phyloP scores from a whole-genome alignment of 2,888 invertebrate genomes.

The Parnassius apollo region DNA sequence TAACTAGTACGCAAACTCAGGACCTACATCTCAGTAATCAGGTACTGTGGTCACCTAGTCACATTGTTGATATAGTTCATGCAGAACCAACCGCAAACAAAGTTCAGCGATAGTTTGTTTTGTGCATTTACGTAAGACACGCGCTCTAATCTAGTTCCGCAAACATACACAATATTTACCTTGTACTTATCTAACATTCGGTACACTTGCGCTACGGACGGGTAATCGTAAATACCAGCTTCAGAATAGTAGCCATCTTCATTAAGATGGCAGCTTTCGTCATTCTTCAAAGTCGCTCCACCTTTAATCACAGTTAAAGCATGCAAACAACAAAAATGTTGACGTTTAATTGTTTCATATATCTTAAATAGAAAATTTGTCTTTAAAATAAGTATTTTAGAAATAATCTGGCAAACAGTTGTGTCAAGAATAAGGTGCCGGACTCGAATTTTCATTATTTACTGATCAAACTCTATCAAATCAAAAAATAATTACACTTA shows the following conservation, averaged over 20 bases:
- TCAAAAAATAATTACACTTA: too few species aligned
- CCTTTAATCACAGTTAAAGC: slow-evolving; percentile 60
- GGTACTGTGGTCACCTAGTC: too few species aligned
- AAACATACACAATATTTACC: slow-evolving; percentile 51
- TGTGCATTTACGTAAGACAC: slow-evolving; percentile 31
- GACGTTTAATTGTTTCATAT: too few species aligned
- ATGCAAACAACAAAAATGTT: neutral
- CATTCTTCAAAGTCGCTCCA: slow-evolving; percentile 84
- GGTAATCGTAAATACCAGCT: slow-evolving; percentile 87
- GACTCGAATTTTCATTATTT: too few species aligned
- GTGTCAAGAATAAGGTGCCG: too few species aligned
- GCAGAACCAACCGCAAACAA: neutral
- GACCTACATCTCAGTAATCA: too few species aligned
- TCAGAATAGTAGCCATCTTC: slow-evolving; percentile 83
- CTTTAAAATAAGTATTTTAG: too few species aligned
- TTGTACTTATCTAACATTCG: slow-evolving; percentile 84
- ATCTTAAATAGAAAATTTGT: too few species aligned
- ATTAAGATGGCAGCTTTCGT: slow-evolving; percentile 86
- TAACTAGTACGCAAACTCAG: too few species aligned
- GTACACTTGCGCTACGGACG: slow-evolving; percentile 90
- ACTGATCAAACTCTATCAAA: too few species aligned
- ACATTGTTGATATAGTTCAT: too few species aligned
- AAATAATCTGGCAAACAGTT: too few species aligned
- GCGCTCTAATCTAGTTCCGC: slow-evolving; percentile 18
- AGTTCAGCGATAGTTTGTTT: slow-evolving; percentile 13